Base-by-base conservation (phyloP, 2,113 vertebrate species). In the Haemorhous mexicanus region DNA sequence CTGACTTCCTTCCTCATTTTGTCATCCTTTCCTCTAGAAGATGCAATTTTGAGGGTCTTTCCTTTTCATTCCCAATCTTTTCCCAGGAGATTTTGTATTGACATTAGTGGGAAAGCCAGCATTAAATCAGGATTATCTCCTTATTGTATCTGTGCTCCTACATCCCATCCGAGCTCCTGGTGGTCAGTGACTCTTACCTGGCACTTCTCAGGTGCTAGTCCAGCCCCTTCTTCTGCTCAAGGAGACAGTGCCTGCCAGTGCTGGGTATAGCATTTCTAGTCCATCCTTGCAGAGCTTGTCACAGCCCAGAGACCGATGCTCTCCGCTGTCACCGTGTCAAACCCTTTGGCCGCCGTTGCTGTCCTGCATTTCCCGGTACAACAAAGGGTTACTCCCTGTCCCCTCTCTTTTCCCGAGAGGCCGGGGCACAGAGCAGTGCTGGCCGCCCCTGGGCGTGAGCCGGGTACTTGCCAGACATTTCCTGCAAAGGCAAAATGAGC, bases 1-100 rank as follows among this genome's bases (percentile, higher is more conserved):
- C 6, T 58, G 22, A 46, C 9, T 46, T 66, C 22, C 6, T 23
- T n/a, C 33, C 21, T n/a, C 13, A 22, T 19, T 0, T 0, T 58
- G 16, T 39, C 6, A 9, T 39, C 41, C 7, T 83, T 88, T 53
- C 30, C 20, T 77, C 16, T 24, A 47, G 11, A 73, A 53, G n/a
- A 58, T 21, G 10, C 10, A 3, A 21, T 39, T 73, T 19, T 69
- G 8, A 91, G 13, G 17, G 43, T 33, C 28, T 53, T 80, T 30
- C 7, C 11, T 41, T 46, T 86, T 37, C 20, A n/a, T 73, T 4
- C 16, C 9, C 11, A 19, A 14, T 55, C 10, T 72, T 58, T 55
- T 47, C 18, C 13, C 12, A 17, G 30, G 10, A 11, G 9, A 46
- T 46, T 41, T 80, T 2, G 0, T 53, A 12, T 13, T 46, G 30